Percentiles rank a stretch among this genome's conserved stretches.
These are phyloP conservation scores for Ooceraea biroi DNA, from an alignment of 1,140 invertebrate genomes.

Conservation along the genomic window DNA sequence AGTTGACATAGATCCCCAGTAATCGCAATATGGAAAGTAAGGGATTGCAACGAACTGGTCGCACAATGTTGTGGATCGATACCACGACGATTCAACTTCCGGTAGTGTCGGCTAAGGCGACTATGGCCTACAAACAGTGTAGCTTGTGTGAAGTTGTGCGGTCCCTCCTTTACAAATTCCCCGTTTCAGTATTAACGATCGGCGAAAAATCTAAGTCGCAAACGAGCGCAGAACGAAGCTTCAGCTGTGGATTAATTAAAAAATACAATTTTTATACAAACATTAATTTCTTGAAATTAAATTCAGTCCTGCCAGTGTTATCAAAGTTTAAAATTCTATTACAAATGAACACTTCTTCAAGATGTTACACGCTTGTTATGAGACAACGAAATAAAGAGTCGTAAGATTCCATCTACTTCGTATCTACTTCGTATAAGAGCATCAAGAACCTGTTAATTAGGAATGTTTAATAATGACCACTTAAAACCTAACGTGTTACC, in stretches of 20 bases:
- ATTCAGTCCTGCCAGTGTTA: too few relatives aligned
- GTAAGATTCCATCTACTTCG: too few relatives aligned
- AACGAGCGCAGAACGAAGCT: background rate
- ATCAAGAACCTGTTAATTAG: background rate
- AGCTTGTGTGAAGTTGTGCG: background rate
- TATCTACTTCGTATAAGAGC: too few relatives aligned
- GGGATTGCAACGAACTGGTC: slow-evolving; percentile 9
- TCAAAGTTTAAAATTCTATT: too few relatives aligned
- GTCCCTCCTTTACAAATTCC: background rate
- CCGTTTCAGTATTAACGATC: too few relatives aligned
- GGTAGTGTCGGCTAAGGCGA: background rate
- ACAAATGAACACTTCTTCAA: too few relatives aligned
- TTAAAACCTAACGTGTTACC: slow-evolving; percentile 39
- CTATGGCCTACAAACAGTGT: background rate
- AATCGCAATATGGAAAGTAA: slow-evolving; percentile 38
- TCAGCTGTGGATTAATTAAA: background rate
- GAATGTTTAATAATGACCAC: slow-evolving; percentile 3
- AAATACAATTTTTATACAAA: too few relatives aligned
- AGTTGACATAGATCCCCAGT: slow-evolving; percentile 41
- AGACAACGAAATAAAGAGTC: too few relatives aligned
- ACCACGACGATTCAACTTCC: slow-evolving; percentile 28
- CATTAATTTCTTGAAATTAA: too few relatives aligned
- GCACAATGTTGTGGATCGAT: slow-evolving; percentile 43
- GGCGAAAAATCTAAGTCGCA: background rate
- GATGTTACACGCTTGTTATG: too few relatives aligned